These are phyloP conservation scores for Lagocephalus sceleratus DNA, from an alignment of 2,797 vertebrate genomes.

Conservation along the genomic window DNA sequence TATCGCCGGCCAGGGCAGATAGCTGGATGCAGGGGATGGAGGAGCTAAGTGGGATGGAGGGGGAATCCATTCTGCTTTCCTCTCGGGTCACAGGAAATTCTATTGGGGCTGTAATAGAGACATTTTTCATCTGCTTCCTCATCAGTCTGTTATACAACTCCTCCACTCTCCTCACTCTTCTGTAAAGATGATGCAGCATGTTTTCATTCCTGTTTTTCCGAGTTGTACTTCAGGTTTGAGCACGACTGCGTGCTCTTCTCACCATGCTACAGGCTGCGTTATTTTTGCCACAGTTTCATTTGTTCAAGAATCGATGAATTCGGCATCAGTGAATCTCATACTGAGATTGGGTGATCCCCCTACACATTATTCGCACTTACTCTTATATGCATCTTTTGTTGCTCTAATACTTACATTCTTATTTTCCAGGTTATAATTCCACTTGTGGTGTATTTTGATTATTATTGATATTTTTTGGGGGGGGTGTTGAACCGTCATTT, in stretches of 20 bases:
- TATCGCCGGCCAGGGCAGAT: conserved; percentile 62
- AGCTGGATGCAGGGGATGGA: conserved; percentile 51
- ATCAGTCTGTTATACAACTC: conserved; percentile 42
- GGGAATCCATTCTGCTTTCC: conserved; percentile 67
- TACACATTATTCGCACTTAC: too few relatives aligned
- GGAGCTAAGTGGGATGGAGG: conserved; percentile 53
- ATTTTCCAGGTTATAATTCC: too few relatives aligned
- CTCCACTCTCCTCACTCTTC: conserved; percentile 21
- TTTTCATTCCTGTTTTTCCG: background rate
- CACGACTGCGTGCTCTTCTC: background rate
- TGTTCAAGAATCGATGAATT: background rate
- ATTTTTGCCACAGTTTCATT: background rate
- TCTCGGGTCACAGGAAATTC: conserved; percentile 63
- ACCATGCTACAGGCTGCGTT: background rate
- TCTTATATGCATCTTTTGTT: too few relatives aligned
- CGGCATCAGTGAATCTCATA: background rate
- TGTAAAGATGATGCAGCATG: background rate
- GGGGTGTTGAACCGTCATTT: too few relatives aligned
- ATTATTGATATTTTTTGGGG: too few relatives aligned
- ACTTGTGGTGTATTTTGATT: too few relatives aligned
- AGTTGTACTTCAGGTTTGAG: background rate
- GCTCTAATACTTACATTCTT: too few relatives aligned
- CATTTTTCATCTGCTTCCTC: conserved; percentile 67
- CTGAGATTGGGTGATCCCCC: too few relatives aligned
- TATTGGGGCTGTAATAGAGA: conserved; percentile 67